Base-by-base conservation (phyloP, 1,140 invertebrate genomes). In the Drosophila busckii region DNA sequence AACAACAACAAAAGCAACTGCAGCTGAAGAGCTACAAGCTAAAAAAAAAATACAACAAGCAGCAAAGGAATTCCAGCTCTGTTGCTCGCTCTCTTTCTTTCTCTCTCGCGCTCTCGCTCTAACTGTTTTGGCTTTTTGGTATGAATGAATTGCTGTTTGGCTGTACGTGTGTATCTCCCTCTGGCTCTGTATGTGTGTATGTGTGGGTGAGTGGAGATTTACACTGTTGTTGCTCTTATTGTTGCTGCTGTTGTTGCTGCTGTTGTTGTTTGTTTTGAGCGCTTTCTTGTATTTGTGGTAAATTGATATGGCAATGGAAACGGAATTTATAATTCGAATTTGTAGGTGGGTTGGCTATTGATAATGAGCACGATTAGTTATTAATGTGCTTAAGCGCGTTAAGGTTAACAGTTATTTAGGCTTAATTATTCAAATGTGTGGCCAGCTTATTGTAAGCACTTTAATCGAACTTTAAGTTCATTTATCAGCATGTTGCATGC, bases 251-350 rank as follows among this genome's bases (percentile, higher is more conserved):
- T 40, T 32, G 35, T 34, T 32, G 25, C 17, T 15, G 25, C 34
- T 52, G 25, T 42, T 52, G 42, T 34, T 41, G 56, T 34, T 52
- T 25, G 31, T 56, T 56, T 52, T 60, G 29, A 34, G 15, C 34
- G 50, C 28, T 28, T 67, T 46, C 63, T 46, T 46, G 45, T 38
- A 40, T 41, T n/a, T 52, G 41, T 64, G 40, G 61, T 58, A 73
- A 69, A 69, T 69, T 80, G 75, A 82, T 80, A 80, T 53, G 46
- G 35, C 49, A 41, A 68, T 73, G 68, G 29, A 45, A 60, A 54
- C 34, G 56, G 40, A 54, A 54, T 45, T 54, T 48, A 44, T 40
- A 45, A 58, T 53, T 5, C 40, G 35, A 58, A 37, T 44, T 19
- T 20, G 46, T 37, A 49, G 66, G 54, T 44, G 37, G 45, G 15